Evolutionary conservation across 1,140 invertebrate species (phyloP).

Genomic region (Stenopsyche tienmushanensis): DNA sequence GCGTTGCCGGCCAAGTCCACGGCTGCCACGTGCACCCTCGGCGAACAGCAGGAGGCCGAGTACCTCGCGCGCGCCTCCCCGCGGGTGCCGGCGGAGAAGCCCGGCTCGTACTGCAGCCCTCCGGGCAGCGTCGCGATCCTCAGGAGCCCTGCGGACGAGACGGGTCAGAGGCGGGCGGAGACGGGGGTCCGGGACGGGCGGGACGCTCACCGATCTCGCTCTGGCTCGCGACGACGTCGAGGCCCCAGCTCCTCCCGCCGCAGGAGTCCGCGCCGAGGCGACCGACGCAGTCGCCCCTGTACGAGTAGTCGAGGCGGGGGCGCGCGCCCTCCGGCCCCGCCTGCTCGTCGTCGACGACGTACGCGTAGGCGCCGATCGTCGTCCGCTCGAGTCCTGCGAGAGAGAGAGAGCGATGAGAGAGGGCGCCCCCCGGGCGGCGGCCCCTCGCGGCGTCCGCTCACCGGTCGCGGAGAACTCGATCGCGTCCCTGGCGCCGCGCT

Average conservation of each 20-base stretch:
- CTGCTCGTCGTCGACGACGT: slow-evolving; percentile 49
- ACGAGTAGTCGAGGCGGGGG: slow-evolving; percentile 55
- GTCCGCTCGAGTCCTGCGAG: slow-evolving; percentile 49
- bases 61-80: slow-evolving; percentile 60
- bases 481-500: slow-evolving; percentile 55
- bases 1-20: slow-evolving; percentile 61
- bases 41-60: slow-evolving; percentile 62
- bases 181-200: background rate
- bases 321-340: slow-evolving; percentile 47
- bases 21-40: slow-evolving; percentile 58
- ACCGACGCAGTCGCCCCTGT: slow-evolving; percentile 57
- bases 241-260: slow-evolving; percentile 60
- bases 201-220: slow-evolving; percentile 51
- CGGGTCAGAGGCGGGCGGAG: background rate
- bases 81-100: slow-evolving; percentile 61
- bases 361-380: slow-evolving; percentile 51
- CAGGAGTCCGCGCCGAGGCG: slow-evolving; percentile 52
- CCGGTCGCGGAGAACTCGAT: slow-evolving; percentile 59
- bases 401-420: background rate
- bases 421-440: background rate
- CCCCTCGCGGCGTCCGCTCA: slow-evolving; percentile 43
- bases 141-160: slow-evolving; percentile 56
- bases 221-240: slow-evolving; percentile 61
- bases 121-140: slow-evolving; percentile 56
- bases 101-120: slow-evolving; percentile 46